phyloP scores from a whole-genome alignment of 1,140 invertebrate genomes.

The Radopholus similis region DNA sequence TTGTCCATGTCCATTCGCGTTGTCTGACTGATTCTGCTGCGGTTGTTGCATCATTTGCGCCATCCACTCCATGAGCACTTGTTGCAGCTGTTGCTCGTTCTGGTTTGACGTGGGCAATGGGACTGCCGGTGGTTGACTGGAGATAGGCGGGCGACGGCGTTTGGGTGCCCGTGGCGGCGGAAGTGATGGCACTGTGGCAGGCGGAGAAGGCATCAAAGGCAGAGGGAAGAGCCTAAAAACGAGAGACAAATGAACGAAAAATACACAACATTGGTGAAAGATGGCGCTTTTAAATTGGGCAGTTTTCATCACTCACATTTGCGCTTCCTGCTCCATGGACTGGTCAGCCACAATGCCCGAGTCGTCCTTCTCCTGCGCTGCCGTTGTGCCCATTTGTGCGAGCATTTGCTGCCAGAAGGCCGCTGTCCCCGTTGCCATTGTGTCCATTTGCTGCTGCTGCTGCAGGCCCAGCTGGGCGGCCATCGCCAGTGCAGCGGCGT shows the following conservation, averaged over 20 bases:
- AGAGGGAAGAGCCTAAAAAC: neutral
- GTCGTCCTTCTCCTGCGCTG: neutral
- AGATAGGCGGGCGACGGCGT: too few relatives aligned
- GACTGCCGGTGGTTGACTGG: too few relatives aligned
- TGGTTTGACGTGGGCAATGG: too few relatives aligned
- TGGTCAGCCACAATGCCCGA: constrained; percentile 1
- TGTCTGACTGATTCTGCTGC: too few relatives aligned
- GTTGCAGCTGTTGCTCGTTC: too few relatives aligned
- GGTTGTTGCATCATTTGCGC: too few relatives aligned
- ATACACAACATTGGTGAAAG: neutral
- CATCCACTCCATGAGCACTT: too few relatives aligned
- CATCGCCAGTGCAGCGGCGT: constrained; percentile 1
- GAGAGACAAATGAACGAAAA: neutral
- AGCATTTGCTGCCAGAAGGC: neutral
- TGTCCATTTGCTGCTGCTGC: neutral
- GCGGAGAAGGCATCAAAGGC: neutral
- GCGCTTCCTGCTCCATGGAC: neutral
- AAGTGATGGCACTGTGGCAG: neutral
- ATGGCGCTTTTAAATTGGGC: neutral
- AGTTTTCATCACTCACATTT: neutral
- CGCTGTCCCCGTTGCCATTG: neutral
- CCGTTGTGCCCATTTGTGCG: neutral
- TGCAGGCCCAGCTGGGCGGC: neutral
- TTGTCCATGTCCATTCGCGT: too few relatives aligned
- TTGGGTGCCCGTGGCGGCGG: too few relatives aligned